Evolutionary conservation across 1,140 invertebrate genomes (phyloP).

Genomic region (Trissolcus basalis): DNA sequence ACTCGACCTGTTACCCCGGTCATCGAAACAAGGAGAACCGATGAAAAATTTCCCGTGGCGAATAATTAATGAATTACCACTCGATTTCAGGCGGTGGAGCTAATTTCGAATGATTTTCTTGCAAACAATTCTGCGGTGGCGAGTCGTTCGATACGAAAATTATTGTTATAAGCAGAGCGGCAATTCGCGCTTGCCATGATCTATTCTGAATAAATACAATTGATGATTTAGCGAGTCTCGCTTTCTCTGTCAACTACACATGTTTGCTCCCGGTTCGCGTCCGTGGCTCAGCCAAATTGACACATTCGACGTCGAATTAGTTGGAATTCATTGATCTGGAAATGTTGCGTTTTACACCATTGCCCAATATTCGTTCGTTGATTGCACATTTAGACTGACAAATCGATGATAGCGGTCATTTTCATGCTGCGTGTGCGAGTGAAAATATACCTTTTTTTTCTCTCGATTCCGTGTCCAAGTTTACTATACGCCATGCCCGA

Average conservation of each 20-base stretch:
- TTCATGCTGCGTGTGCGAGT: constrained; percentile 30
- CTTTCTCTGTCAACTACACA: constrained; percentile 56
- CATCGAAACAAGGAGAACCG: too few species aligned
- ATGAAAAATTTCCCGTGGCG: too few species aligned
- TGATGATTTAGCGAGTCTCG: constrained; percentile 56
- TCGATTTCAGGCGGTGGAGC: not conserved
- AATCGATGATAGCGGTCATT: constrained; percentile 56
- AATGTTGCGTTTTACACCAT: constrained; percentile 60
- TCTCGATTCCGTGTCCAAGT: not conserved
- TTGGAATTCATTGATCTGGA: constrained; percentile 62
- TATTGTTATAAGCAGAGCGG: constrained; percentile 35
- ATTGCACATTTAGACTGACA: constrained; percentile 57
- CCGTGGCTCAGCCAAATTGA: constrained; percentile 43
- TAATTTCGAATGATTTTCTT: constrained; percentile 36
- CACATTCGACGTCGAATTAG: constrained; percentile 59
- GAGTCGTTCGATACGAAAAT: too few species aligned
- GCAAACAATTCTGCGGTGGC: too few species aligned
- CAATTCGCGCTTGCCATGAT: constrained; percentile 39
- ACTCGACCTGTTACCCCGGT: too few species aligned
- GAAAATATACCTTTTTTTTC: constrained; percentile 41
- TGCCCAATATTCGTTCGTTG: constrained; percentile 58
- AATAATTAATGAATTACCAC: too few species aligned
- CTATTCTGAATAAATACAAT: constrained; percentile 60
- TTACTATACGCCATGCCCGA: too few species aligned
- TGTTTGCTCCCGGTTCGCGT: constrained; percentile 51